Evolutionary conservation across 2,888 invertebrate species (phyloP), one percentile per base, ranked within the genome.

Genomic region (Himalopsyche japonica): DNA sequence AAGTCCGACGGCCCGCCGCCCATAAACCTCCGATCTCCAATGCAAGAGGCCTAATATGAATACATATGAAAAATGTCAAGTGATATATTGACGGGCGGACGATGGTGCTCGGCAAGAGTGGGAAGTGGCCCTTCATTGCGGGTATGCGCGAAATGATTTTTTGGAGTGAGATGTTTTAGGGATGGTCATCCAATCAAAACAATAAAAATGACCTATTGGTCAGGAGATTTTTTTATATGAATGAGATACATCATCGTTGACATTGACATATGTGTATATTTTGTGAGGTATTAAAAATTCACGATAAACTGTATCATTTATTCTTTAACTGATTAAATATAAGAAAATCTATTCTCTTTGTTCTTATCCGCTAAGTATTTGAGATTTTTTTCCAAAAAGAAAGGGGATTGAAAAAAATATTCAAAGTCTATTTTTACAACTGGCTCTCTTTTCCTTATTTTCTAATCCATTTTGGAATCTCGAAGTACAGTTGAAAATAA

Each of bases 21-120:
- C 85, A 80, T 84, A 86, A 86, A 86, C 80, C 78, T 85, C 86
- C 64, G 76, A 43, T 70, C 83, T 24, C 76, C 81, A 30, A 32
- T 70, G 81, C 81, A 24, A 15, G 27, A 27, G 34, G 30, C 32
- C 70, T 49, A 48, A 77, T 80, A 83, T 83, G 83, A 85, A 81
- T 83, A 82, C 82, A 82, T 80, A 81, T 83, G 83, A 81, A 81
- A 85, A 83, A 81, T 80, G 79, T 76, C 64, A 57, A 77, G 49
- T 83, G 79, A 79, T 79, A 83, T 83, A 83, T 83, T 64, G 83
- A 83, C 83, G 47, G 48, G 76, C 32, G 47, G 32, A 37, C 10
- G 43, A 57, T 57, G 57, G 24, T 57, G 57, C 6, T 20, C n/a
- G 57, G 24, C 57, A 15, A 15, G 43, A 43, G 7, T 57, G 20